These are phyloP conservation scores for Yponomeuta plumbellus DNA, from an alignment of 2,888 invertebrate genomes.

Conservation along the genomic window DNA sequence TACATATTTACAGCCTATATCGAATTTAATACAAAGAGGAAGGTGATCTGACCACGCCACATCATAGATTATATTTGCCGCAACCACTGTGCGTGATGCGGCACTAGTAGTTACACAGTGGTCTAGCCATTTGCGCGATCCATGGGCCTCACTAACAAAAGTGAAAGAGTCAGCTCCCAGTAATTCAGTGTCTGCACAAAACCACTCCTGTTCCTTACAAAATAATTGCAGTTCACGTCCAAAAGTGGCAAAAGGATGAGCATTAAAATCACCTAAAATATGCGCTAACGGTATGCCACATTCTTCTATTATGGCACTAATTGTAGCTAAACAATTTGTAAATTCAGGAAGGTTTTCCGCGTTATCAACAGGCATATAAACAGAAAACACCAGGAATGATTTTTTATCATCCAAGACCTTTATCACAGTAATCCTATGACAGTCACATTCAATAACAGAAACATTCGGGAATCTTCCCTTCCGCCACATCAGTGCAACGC, in stretches of 20 bases:
- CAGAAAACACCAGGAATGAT: not conserved
- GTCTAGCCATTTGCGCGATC: not conserved
- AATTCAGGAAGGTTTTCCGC: conserved; percentile 9
- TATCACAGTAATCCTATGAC: conserved; percentile 3
- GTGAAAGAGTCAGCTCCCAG: not conserved
- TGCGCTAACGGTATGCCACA: not conserved
- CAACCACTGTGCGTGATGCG: not conserved
- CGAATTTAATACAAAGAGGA: not conserved
- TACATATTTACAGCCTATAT: not conserved
- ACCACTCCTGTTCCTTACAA: not conserved
- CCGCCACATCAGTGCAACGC: not conserved
- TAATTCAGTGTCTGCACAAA: not conserved
- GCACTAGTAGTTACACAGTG: not conserved
- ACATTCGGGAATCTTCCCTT: conserved; percentile 1
- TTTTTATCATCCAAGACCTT: not conserved
- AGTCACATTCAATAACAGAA: conserved; percentile 2
- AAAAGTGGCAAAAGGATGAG: not conserved
- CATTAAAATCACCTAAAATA: conserved; percentile 7
- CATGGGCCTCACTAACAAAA: not conserved
- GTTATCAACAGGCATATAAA: conserved; percentile 1
- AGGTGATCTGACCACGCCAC: not conserved
- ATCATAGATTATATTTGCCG: not conserved
- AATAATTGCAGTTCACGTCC: not conserved
- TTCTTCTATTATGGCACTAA: conserved; percentile 15
- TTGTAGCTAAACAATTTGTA: not conserved